A percentile compares a stretch with the other conserved stretches of the same genome.
Evolutionary conservation across 2,797 vertebrate genomes (phyloP).

Genomic region (Emydoidea blandingii): DNA sequence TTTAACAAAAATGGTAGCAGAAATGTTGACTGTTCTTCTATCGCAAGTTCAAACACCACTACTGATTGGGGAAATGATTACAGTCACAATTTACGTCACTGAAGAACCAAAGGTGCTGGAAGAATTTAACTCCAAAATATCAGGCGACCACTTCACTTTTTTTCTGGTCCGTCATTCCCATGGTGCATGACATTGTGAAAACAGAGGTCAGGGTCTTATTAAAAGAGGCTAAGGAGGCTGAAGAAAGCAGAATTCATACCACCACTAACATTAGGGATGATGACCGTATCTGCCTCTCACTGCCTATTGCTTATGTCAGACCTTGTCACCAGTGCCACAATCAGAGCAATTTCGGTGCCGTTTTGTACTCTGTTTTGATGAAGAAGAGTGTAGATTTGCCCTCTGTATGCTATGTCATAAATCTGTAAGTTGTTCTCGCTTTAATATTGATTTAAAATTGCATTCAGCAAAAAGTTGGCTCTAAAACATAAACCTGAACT

Average conservation of each 20-base stretch:
- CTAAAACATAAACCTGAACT: not conserved
- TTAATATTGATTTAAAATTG: not conserved
- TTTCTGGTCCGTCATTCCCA: conserved; percentile 61
- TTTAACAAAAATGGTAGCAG: not conserved
- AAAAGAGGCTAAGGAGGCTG: conserved; percentile 48
- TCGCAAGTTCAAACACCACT: not conserved
- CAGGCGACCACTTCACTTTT: conserved; percentile 35
- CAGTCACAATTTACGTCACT: not conserved
- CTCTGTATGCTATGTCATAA: conserved; percentile 11
- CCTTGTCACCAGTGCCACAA: not conserved
- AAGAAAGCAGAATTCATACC: conserved; percentile 52
- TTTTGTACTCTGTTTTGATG: not conserved
- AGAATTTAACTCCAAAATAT: conserved; percentile 70
- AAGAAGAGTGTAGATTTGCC: not conserved
- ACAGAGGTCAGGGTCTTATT: conserved; percentile 63
- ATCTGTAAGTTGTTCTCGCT: not conserved
- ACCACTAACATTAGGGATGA: conserved; percentile 2
- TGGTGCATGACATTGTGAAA: conserved; percentile 64
- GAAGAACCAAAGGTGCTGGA: conserved; percentile 49
- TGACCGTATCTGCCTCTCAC: not conserved
- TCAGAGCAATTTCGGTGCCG: not conserved
- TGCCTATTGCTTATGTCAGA: conserved; percentile 32
- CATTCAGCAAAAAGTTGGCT: not conserved
- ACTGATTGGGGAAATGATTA: not conserved
- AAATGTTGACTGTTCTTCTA: not conserved